A percentile compares a stretch with the other conserved stretches of the same genome.
Evolutionary conservation across 2,113 vertebrate genomes (phyloP).

Genomic region (Tympanuchus pallidicinctus): DNA sequence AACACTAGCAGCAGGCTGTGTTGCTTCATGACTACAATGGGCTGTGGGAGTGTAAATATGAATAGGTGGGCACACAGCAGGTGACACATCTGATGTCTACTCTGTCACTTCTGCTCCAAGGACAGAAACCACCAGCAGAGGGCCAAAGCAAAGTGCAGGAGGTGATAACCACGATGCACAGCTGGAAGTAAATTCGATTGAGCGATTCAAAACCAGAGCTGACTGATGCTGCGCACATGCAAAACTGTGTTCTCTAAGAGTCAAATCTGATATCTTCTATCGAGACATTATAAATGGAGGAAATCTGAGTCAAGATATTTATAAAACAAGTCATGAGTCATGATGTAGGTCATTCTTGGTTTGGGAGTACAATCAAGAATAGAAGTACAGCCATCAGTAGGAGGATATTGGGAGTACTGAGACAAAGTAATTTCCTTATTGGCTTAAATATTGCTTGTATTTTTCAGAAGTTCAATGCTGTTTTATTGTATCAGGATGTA

Average conservation of each 20-base stretch:
- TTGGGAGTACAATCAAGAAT: neutral
- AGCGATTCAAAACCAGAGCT: neutral
- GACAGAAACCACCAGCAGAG: neutral
- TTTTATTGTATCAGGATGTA: neutral
- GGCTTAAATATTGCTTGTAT: neutral
- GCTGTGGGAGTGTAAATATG: fast-evolving
- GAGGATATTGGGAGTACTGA: neutral
- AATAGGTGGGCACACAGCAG: neutral
- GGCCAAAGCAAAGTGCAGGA: neutral
- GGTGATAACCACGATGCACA: neutral
- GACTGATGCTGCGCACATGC: neutral
- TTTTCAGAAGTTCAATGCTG: neutral
- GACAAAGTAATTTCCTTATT: neutral
- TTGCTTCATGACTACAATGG: neutral
- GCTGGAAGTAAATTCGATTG: neutral
- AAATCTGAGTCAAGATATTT: neutral
- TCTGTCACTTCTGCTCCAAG: neutral
- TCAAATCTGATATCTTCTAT: neutral
- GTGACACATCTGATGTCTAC: fast-evolving
- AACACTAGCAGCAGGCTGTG: neutral
- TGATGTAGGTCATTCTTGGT: neutral
- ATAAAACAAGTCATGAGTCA: neutral
- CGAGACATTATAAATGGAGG: neutral
- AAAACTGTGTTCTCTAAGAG: neutral
- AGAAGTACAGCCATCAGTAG: neutral